Conservation (phyloP, 2,888 invertebrate species). For the Drosophila mulleri region DNA sequence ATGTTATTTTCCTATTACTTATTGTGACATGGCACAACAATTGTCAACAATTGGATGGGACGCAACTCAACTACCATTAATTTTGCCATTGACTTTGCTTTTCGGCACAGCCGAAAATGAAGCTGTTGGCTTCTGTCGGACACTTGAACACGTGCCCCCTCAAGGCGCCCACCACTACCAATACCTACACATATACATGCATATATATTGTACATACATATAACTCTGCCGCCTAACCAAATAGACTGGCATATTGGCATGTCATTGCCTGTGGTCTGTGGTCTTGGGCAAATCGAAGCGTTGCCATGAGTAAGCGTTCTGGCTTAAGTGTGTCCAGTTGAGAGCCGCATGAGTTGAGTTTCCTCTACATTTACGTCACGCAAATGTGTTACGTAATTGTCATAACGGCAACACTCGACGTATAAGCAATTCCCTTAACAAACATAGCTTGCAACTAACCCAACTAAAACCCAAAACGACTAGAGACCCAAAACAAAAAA, state of each 20-base stretch:
- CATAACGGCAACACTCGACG: slow-evolving; percentile 57
- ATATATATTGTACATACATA: too few species aligned
- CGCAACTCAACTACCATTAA: slow-evolving; percentile 42
- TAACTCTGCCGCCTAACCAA: slow-evolving; percentile 1
- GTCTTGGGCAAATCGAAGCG: slow-evolving; percentile 33
- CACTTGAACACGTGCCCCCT: slow-evolving; percentile 57
- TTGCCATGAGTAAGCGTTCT: slow-evolving; percentile 65
- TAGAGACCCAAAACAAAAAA: slow-evolving; percentile 11
- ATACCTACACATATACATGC: too few species aligned
- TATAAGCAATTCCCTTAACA: slow-evolving; percentile 54
- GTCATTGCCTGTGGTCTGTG: slow-evolving; percentile 49
- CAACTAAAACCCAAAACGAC: slow-evolving; percentile 24
- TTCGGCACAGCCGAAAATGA: slow-evolving; percentile 55
- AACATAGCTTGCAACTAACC: slow-evolving; percentile 45
- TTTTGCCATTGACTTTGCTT: slow-evolving; percentile 41
- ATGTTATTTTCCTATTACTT: slow-evolving; percentile 68
- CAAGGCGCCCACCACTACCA: background rate
- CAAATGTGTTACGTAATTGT: slow-evolving; percentile 76
- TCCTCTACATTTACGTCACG: slow-evolving; percentile 61
- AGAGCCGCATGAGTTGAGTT: slow-evolving; percentile 58
- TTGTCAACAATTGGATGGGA: slow-evolving; percentile 71
- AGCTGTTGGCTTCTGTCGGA: slow-evolving; percentile 67
- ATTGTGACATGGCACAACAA: slow-evolving; percentile 57
- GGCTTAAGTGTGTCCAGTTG: slow-evolving; percentile 33
- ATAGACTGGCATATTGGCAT: slow-evolving; percentile 47